Percentiles rank a stretch among this genome's conserved stretches.
Evolutionary conservation across 2,888 invertebrate species (phyloP).

Genomic region (Pycnomerus fuliginosus): DNA sequence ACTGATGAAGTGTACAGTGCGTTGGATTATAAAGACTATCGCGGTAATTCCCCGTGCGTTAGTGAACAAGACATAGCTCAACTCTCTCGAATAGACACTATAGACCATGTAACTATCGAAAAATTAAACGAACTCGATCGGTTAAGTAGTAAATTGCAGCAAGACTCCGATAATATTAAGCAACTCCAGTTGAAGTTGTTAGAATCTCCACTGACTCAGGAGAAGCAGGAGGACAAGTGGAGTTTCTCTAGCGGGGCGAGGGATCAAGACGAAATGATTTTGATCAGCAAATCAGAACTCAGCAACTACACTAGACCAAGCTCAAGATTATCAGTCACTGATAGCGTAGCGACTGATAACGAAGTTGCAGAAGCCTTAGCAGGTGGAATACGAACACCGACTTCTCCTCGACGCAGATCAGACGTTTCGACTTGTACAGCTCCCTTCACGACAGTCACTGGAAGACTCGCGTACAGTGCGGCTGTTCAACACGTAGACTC

Average conservation of each 20-base stretch:
- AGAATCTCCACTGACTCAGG: slow-evolving; percentile 59
- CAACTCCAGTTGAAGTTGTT: slow-evolving; percentile 70
- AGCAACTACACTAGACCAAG: slow-evolving; percentile 57
- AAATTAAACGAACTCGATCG: slow-evolving; percentile 78
- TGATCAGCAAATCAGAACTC: slow-evolving; percentile 53
- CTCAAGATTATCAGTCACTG: slow-evolving; percentile 63
- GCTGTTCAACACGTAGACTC: slow-evolving; percentile 66
- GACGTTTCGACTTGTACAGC: slow-evolving; percentile 60
- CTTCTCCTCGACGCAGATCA: slow-evolving; percentile 60
- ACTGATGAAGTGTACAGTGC: slow-evolving; percentile 70
- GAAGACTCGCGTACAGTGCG: slow-evolving; percentile 65
- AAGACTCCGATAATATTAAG: slow-evolving; percentile 76
- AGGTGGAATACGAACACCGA: slow-evolving; percentile 53
- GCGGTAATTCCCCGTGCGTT: slow-evolving; percentile 72
- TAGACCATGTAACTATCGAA: slow-evolving; percentile 76
- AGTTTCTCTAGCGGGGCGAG: slow-evolving; percentile 66
- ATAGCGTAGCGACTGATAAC: slow-evolving; percentile 64
- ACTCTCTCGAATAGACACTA: slow-evolving; percentile 70
- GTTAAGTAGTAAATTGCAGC: slow-evolving; percentile 72
- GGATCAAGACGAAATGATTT: slow-evolving; percentile 61
- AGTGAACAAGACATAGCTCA: slow-evolving; percentile 78
- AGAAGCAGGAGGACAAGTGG: slow-evolving; percentile 64
- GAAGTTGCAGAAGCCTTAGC: slow-evolving; percentile 63
- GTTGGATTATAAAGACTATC: slow-evolving; percentile 76
- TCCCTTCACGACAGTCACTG: slow-evolving; percentile 65